These are phyloP conservation scores for Cotesia glomerata DNA, from an alignment of 1,140 invertebrate species.

Conservation along the genomic window DNA sequence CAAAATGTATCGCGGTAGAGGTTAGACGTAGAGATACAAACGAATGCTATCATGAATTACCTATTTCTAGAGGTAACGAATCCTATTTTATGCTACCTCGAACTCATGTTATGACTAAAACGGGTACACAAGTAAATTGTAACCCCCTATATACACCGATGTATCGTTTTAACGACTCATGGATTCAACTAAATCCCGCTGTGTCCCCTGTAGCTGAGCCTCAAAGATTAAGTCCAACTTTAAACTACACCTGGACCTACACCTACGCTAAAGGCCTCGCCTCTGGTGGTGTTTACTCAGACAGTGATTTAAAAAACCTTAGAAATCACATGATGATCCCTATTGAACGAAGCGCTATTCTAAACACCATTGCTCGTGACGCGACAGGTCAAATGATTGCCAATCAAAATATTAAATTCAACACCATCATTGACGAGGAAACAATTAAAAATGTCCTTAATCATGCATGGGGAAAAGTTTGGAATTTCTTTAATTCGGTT, in stretches of 20 bases:
- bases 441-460: too few species aligned
- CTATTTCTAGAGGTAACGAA: conserved; percentile 23
- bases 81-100: conserved; percentile 27
- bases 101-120: conserved; percentile 27
- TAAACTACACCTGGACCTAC: conserved; percentile 41
- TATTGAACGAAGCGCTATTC: conserved; percentile 27
- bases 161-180: conserved; percentile 23
- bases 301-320: neutral
- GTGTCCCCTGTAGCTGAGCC: neutral
- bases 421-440: too few species aligned
- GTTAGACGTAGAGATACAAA: conserved; percentile 24
- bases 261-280: conserved; percentile 19
- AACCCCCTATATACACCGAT: conserved; percentile 19
- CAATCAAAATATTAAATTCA: too few species aligned
- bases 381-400: conserved; percentile 13
- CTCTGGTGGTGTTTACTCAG: conserved; percentile 17
- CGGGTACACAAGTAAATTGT: conserved; percentile 21
- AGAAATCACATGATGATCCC: conserved; percentile 30
- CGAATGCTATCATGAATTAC: conserved; percentile 27
- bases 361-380: conserved; percentile 32
- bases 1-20: conserved; percentile 34
- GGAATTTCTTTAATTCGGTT: too few species aligned
- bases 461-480: too few species aligned
- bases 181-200: conserved; percentile 25
- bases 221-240: too few species aligned